Evolutionary conservation across 2,113 vertebrate species (phyloP).

Genomic region (Ceyx cyanopectus): DNA sequence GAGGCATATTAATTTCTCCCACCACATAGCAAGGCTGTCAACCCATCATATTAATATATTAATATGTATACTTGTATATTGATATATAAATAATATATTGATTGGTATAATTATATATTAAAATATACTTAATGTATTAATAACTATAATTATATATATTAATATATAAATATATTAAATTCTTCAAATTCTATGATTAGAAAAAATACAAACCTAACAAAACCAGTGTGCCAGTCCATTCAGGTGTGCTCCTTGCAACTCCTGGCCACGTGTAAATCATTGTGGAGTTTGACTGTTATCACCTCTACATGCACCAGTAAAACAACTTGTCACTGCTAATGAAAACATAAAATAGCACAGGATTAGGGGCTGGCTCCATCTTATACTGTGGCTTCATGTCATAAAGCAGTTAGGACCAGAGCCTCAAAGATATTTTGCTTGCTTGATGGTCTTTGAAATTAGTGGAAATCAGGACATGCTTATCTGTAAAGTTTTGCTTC

Average conservation of each 20-base stretch:
- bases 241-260: neutral
- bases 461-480: neutral
- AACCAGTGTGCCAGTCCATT: neutral
- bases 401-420: neutral
- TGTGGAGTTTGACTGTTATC: neutral
- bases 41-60: neutral
- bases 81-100: no score
- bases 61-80: no score
- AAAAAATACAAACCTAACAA: neutral
- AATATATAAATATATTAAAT: neutral
- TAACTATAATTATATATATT: no score
- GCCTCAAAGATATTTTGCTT: neutral
- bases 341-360: neutral
- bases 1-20: conserved; percentile 12
- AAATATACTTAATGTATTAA: no score
- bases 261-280: neutral
- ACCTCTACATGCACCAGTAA: neutral
- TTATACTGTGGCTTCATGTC: neutral
- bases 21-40: neutral
- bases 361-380: neutral
- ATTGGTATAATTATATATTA: no score
- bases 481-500: neutral
- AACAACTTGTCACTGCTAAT: neutral
- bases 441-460: neutral
- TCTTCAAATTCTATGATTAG: neutral